Evolutionary conservation across 1,140 invertebrate species (phyloP), one percentile per base, ranked within the genome.

Genomic region (Pectinophora gossypiella): DNA sequence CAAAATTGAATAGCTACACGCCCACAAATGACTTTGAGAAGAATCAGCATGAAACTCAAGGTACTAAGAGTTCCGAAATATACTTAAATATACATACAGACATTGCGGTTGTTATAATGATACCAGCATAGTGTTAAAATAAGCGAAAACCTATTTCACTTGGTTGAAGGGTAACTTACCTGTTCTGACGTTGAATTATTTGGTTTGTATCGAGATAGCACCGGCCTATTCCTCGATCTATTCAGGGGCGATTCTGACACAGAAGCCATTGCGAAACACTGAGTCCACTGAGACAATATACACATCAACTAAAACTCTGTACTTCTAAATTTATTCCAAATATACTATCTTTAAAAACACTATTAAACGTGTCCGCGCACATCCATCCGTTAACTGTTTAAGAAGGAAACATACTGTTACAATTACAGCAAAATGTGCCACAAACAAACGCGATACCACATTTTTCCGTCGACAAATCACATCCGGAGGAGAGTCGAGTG

Each of bases 381-480:
- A 47, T 12, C 6, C 72, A 76, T 56, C 68, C 68, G 66, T 59
- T 50, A 56, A 63, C 64, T 57, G 55, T 58, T 72, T 65, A 64
- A 68, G 70, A 67, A 74, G 77, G 78, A 83, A 77, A 75, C 74
- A 80, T 65, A 76, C 77, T 79, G 73, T 69, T 73, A 70, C 65
- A 71, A 77, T 79, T 76, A 72, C 72, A 68, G 63, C 61, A 70
- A 63, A 61, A 64, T 76, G 64, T 64, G 51, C 62, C 61, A 63
- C 68, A 71, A 66, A 64, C 74, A 68, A 75, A 66, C 56, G 63
- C 65, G 76, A 87, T 84, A 76, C 66, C 72, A 77, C 79, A 83
- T 83, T 80, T 79, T 84, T 83, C 73, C 70, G 73, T 79, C 78
- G 77, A 80, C 81, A 82, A 85, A 83, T 85, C 83, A 84, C 74